Conservation (phyloP, 2,113 vertebrate species). For the Carassius gibelio region DNA sequence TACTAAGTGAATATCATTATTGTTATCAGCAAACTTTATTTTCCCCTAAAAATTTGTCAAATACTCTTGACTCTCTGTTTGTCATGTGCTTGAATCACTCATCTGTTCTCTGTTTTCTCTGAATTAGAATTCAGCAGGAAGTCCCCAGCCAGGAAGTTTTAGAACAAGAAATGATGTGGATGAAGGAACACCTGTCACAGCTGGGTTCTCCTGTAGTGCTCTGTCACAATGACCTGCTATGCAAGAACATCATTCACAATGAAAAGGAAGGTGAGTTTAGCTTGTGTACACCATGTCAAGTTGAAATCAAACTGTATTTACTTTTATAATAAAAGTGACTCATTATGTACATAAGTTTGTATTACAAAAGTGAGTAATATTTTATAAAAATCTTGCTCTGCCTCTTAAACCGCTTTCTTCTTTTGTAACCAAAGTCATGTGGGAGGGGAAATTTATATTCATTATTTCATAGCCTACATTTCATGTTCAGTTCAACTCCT, state of each 20-base stretch:
- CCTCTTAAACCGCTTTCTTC: neutral
- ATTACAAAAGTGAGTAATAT: neutral
- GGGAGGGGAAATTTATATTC: neutral
- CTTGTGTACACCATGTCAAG: no score
- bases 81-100: neutral
- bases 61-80: neutral
- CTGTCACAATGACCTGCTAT: slow-evolving; percentile 96
- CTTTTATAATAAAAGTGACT: neutral
- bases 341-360: neutral
- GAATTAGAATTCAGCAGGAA: slow-evolving; percentile 82
- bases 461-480: neutral
- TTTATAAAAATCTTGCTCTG: neutral
- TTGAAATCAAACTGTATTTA: neutral
- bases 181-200: slow-evolving; percentile 87
- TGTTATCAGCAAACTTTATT: no score
- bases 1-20: no score
- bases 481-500: neutral
- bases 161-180: slow-evolving; percentile 89
- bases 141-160: slow-evolving; percentile 84
- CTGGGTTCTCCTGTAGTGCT: slow-evolving; percentile 91
- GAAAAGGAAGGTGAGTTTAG: slow-evolving; percentile 76
- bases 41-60: no score
- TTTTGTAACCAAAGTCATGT: neutral
- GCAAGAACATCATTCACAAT: slow-evolving; percentile 97
- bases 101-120: neutral